Conservation (phyloP, 2,888 invertebrate genomes). For the Bruchidius siliquastri region DNA sequence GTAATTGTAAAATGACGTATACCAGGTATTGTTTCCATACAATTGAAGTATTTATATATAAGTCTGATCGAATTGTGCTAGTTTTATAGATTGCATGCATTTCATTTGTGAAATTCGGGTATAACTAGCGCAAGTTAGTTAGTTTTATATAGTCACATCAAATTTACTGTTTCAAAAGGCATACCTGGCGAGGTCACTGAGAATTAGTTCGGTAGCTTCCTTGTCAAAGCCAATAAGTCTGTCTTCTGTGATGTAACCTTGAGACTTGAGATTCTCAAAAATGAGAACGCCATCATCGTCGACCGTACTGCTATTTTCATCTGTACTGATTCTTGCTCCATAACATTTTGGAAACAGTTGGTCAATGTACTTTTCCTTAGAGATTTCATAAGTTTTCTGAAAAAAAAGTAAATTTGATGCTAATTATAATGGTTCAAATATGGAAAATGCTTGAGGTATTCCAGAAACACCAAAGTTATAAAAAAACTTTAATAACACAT, state of each 20-base stretch:
- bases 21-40: too few species aligned
- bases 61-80: too few species aligned
- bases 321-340: constrained; percentile 51
- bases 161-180: not conserved
- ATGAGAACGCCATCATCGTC: constrained; percentile 56
- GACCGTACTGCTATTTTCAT: constrained; percentile 42
- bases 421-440: too few species aligned
- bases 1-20: too few species aligned
- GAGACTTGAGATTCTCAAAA: constrained; percentile 53
- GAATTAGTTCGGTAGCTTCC: constrained; percentile 47
- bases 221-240: constrained; percentile 52
- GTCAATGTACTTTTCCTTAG: constrained; percentile 43
- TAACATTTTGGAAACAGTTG: constrained; percentile 51
- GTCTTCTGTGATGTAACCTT: constrained; percentile 51
- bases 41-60: too few species aligned
- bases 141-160: too few species aligned
- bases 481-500: too few species aligned
- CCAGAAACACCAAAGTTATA: too few species aligned
- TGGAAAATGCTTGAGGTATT: too few species aligned
- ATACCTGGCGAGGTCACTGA: constrained; percentile 49
- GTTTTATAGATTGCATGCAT: too few species aligned
- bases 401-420: not conserved
- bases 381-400: constrained; percentile 49
- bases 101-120: too few species aligned
- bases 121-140: too few species aligned